Conservation (phyloP, 2,797 vertebrate genomes). For the Podarcis siculus region DNA sequence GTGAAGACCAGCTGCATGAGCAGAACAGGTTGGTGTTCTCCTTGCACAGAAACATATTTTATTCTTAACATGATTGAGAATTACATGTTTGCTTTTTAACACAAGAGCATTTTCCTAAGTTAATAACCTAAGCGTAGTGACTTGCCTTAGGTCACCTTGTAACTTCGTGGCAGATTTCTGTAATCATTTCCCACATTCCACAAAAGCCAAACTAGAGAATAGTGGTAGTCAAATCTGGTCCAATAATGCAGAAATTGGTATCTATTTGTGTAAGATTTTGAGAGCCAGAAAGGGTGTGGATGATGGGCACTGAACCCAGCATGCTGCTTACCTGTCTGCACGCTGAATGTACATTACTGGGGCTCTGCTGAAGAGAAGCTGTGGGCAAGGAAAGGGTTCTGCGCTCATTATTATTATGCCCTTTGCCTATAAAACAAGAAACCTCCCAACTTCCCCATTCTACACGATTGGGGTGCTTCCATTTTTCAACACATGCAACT, state of each 20-base stretch:
- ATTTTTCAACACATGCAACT: neutral
- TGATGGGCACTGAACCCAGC: neutral
- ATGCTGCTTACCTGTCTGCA: neutral
- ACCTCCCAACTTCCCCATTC: neutral
- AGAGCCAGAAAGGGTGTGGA: neutral
- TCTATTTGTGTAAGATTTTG: neutral
- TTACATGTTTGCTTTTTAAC: neutral
- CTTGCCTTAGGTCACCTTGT: neutral
- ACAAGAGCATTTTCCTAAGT: neutral
- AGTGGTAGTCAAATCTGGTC: neutral
- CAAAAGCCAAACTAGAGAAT: neutral
- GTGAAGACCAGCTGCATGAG: no score
- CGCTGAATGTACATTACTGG: neutral
- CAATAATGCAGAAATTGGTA: neutral
- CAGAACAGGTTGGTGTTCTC: no score
- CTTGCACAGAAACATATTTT: no score
- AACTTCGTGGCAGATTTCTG: neutral
- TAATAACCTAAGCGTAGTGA: neutral
- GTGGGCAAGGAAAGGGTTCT: neutral
- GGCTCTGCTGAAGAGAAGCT: neutral
- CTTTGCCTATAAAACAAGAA: neutral
- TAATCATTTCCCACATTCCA: neutral
- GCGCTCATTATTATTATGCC: neutral
- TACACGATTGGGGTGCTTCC: neutral
- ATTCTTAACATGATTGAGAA: neutral